phyloP scores from a whole-genome alignment of 1,140 invertebrate genomes.

The Coboldia fuscipes region DNA sequence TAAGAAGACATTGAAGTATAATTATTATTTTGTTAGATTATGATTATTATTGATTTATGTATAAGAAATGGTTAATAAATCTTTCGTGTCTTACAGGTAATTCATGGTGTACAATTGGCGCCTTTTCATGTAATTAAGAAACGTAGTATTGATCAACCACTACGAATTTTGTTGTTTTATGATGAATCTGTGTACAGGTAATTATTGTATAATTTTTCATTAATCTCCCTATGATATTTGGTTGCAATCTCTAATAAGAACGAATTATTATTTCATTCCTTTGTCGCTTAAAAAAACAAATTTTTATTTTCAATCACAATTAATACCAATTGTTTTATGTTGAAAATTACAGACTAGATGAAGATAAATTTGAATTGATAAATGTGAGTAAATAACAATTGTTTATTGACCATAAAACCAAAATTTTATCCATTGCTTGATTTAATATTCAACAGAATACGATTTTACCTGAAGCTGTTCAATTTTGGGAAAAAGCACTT shows the following conservation, averaged over 20 bases:
- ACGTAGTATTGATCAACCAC: constrained; percentile 61
- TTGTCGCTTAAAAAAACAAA: constrained; percentile 5
- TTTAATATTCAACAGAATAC: constrained; percentile 39
- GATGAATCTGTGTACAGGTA: constrained; percentile 76
- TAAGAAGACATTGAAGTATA: no score
- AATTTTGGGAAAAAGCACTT: constrained; percentile 81
- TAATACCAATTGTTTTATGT: constrained; percentile 10
- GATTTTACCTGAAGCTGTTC: constrained; percentile 72
- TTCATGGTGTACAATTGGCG: constrained; percentile 56
- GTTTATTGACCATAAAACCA: not conserved
- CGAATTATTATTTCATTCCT: not conserved
- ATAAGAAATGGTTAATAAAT: not conserved
- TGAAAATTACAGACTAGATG: constrained; percentile 48
- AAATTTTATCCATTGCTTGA: not conserved
- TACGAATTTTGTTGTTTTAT: constrained; percentile 75
- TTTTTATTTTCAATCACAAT: constrained; percentile 4
- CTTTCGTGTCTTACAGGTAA: constrained; percentile 37
- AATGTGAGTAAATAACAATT: constrained; percentile 50
- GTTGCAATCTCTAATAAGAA: not conserved
- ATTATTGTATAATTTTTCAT: constrained; percentile 7
- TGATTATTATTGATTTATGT: constrained; percentile 1
- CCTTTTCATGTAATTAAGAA: constrained; percentile 56
- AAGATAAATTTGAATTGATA: constrained; percentile 60
- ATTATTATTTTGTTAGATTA: no score
- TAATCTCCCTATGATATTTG: not conserved